Conservation (phyloP, 2,113 vertebrate genomes). For the Nansenia antarctica region DNA sequence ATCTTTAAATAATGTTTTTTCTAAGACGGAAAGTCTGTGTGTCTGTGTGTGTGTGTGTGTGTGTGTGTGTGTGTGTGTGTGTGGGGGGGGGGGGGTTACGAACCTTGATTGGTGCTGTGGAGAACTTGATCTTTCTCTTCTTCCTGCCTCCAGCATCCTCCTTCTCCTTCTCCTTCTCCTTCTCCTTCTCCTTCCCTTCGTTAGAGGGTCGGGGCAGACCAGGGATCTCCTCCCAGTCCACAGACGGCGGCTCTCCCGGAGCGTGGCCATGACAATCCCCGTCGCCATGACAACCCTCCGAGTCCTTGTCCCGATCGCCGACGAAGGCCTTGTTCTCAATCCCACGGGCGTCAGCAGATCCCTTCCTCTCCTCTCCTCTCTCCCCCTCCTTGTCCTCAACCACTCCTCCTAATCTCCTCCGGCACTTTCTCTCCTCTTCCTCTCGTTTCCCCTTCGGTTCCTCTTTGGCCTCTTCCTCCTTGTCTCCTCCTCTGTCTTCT, state of each 20-base stretch:
- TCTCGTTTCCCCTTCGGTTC: constrained; percentile 3
- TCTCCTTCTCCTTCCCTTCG: constrained; percentile 73
- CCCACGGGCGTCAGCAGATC: constrained; percentile 59
- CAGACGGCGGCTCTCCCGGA: constrained; percentile 13
- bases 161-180: constrained; percentile 75
- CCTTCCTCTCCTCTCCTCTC: constrained; percentile 38
- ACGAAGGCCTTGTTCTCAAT: constrained; percentile 83
- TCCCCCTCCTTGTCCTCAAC: constrained; percentile 76
- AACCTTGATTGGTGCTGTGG: constrained; percentile 86
- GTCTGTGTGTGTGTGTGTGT: background rate
- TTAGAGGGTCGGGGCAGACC: constrained; percentile 80
- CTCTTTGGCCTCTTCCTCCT: background rate
- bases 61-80: background rate
- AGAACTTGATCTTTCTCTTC: constrained; percentile 81
- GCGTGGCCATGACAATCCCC: constrained; percentile 1
- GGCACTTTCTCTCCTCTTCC: background rate
- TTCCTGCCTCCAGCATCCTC: constrained; percentile 60
- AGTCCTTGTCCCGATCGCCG: constrained; percentile 70
- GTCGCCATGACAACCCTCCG: constrained; percentile 49
- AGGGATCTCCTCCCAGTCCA: constrained; percentile 81
- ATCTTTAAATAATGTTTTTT: background rate
- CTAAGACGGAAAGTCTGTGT: background rate
- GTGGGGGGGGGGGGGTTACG: background rate
- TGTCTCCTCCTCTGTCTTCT: constrained; percentile 7
- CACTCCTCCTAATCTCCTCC: constrained; percentile 14